Conservation (phyloP, 2,113 vertebrate species). For the Callaeas wilsoni region DNA sequence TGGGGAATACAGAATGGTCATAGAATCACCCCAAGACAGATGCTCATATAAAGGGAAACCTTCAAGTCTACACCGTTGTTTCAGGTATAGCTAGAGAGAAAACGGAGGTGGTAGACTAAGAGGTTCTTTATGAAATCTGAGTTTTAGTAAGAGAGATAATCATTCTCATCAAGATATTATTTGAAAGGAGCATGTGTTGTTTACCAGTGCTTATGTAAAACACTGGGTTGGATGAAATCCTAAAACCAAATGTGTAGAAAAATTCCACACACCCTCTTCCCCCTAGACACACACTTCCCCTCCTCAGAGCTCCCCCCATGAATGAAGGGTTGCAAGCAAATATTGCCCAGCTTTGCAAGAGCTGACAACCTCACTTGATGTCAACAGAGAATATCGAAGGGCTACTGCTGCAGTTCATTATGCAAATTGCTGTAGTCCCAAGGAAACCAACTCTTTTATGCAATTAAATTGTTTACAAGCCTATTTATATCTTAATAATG, state of each 20-base stretch:
- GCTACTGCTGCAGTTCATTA: constrained; percentile 30
- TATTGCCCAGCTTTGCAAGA: not conserved
- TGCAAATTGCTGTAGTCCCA: constrained; percentile 45
- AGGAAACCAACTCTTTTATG: constrained; percentile 40
- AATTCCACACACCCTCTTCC: not conserved
- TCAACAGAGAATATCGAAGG: not conserved
- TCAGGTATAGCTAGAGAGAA: not conserved
- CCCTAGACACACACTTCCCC: not conserved
- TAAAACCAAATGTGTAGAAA: not conserved
- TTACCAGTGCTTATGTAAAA: not conserved
- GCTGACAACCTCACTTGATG: not conserved
- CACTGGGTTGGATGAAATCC: not conserved
- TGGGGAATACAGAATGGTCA: too few species aligned
- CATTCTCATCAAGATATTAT: not conserved
- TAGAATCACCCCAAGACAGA: too few species aligned
- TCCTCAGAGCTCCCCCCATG: not conserved
- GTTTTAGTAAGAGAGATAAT: not conserved
- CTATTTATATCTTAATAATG: constrained; percentile 57
- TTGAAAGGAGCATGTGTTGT: not conserved
- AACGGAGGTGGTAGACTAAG: not conserved
- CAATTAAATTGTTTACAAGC: constrained; percentile 55
- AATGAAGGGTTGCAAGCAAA: not conserved
- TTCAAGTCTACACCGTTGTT: not conserved
- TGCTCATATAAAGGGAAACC: not conserved
- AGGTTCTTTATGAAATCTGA: not conserved